phyloP scores from a whole-genome alignment of 1,140 invertebrate genomes.

The Triops longicaudatus region DNA sequence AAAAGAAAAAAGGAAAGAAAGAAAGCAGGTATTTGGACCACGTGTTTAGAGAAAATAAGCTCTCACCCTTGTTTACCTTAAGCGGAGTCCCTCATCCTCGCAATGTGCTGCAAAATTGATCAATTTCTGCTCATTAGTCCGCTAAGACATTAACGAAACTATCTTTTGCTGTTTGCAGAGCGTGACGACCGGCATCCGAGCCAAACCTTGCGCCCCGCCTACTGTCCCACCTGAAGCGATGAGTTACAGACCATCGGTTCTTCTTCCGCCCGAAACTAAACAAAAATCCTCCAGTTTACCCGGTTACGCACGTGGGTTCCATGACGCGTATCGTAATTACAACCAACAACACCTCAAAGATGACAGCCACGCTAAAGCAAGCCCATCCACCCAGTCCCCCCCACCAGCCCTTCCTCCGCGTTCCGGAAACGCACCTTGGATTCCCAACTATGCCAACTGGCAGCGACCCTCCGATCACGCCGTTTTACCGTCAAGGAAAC shows the following conservation, averaged over 20 bases:
- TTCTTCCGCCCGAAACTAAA: conserved; percentile 6
- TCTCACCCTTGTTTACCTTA: too few species aligned
- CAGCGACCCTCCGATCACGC: not conserved
- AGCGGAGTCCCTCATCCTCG: too few species aligned
- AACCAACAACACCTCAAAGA: not conserved
- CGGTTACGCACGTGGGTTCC: conserved; percentile 25
- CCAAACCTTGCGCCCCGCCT: not conserved
- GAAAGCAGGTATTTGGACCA: too few species aligned
- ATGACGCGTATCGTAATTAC: conserved; percentile 16
- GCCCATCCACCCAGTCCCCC: not conserved
- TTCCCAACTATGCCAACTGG: not conserved
- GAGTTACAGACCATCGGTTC: not conserved
- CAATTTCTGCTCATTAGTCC: not conserved
- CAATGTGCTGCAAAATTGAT: too few species aligned
- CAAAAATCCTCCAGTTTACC: conserved; percentile 26
- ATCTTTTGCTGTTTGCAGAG: not conserved
- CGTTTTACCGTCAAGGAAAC: conserved; percentile 10
- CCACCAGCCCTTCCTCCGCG: not conserved
- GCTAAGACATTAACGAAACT: not conserved
- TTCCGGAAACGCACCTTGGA: not conserved
- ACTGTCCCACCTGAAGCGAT: not conserved
- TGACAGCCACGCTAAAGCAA: not conserved
- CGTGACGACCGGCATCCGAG: conserved; percentile 3
- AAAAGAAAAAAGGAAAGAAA: too few species aligned
- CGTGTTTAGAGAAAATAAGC: too few species aligned